Evolutionary conservation across 2,888 invertebrate genomes (phyloP).

Genomic region (Pristionchus exspectatus): DNA sequence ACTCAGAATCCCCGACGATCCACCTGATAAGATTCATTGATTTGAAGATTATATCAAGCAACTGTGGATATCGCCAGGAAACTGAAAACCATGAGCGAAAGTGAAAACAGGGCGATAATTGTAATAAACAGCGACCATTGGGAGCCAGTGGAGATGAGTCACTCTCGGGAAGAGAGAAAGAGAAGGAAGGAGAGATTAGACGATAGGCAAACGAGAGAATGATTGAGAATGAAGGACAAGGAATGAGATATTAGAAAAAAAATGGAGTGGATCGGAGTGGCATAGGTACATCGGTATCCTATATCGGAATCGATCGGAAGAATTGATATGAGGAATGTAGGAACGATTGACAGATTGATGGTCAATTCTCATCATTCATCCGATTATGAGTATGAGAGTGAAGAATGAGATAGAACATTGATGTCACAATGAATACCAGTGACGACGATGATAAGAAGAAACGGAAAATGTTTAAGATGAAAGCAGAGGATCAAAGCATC

Average conservation of each 20-base stretch:
- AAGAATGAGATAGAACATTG: not conserved
- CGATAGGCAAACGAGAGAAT: conserved; percentile 16
- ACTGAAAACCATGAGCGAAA: not conserved
- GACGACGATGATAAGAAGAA: not conserved
- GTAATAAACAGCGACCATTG: conserved; percentile 39
- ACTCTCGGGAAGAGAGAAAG: not conserved
- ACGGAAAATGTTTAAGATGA: not conserved
- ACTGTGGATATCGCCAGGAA: not conserved
- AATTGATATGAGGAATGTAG: not conserved
- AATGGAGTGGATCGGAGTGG: not conserved
- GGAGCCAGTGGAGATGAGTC: conserved; percentile 25
- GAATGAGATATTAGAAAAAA: not conserved
- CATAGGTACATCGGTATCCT: not conserved
- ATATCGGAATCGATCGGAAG: not conserved
- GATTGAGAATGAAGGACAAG: not conserved
- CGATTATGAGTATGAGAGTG: not conserved
- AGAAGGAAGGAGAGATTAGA: conserved; percentile 35
- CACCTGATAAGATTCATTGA: not conserved
- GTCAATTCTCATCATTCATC: not conserved
- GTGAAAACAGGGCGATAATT: not conserved
- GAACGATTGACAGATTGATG: not conserved
- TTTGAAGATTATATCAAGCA: not conserved
- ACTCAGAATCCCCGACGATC: conserved; percentile 39
- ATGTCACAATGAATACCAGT: not conserved
- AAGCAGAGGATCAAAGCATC: not conserved